Evolutionary conservation across 2,888 invertebrate genomes (phyloP).

Genomic region (Ormyrus rosae): DNA sequence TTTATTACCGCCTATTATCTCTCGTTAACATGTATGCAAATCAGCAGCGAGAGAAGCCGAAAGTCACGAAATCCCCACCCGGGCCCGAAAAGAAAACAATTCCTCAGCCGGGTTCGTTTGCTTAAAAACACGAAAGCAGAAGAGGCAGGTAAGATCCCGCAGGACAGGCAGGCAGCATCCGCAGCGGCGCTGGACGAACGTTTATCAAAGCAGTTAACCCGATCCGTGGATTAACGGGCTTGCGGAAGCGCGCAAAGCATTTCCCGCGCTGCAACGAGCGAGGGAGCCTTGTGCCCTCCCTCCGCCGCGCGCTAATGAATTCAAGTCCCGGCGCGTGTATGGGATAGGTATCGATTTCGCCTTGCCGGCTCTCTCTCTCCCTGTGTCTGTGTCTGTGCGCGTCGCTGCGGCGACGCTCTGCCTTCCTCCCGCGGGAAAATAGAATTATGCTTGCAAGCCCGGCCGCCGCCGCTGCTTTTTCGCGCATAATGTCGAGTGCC

Average conservation of each 20-base stretch:
- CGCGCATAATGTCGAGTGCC: too few relatives aligned
- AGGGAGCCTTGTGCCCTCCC: too few relatives aligned
- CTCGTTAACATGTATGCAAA: too few relatives aligned
- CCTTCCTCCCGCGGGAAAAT: background rate
- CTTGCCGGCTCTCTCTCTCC: background rate
- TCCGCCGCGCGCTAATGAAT: conserved; percentile 30
- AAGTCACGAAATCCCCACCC: too few relatives aligned
- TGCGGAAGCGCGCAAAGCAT: conserved; percentile 25
- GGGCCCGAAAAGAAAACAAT: too few relatives aligned
- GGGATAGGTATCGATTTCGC: conserved; percentile 41
- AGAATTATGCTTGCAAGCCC: background rate
- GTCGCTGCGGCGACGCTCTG: too few relatives aligned
- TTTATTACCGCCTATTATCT: too few relatives aligned
- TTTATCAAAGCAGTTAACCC: conserved; percentile 53
- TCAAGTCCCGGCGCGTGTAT: conserved; percentile 16
- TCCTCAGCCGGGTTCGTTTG: too few relatives aligned
- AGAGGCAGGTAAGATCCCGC: background rate
- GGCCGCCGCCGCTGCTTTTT: too few relatives aligned
- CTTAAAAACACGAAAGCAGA: background rate
- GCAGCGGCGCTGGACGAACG: background rate
- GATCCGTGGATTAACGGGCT: conserved; percentile 49
- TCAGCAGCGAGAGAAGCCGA: too few relatives aligned
- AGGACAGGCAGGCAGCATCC: background rate
- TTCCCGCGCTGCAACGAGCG: background rate
- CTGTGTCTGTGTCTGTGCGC: too few relatives aligned